These are phyloP conservation scores for Cheilosia pagana DNA, from an alignment of 2,888 invertebrate species.

Conservation along the genomic window DNA sequence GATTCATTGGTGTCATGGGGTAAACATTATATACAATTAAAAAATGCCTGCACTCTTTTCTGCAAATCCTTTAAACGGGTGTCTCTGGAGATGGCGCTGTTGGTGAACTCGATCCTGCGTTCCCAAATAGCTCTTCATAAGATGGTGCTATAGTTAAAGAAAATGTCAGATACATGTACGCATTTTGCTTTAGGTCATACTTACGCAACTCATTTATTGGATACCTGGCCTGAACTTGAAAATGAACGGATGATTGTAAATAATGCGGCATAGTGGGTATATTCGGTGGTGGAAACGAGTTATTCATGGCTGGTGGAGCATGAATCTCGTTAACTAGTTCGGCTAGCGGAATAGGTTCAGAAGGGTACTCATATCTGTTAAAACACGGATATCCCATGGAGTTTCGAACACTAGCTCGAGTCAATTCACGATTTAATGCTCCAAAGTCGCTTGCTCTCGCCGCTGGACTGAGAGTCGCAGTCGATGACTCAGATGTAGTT, in stretches of 20 bases:
- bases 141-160: constrained; percentile 80
- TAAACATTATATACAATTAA: constrained; percentile 28
- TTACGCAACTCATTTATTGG: constrained; percentile 68
- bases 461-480: constrained; percentile 81
- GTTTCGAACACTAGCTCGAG: constrained; percentile 79
- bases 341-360: constrained; percentile 41
- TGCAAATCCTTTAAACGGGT: constrained; percentile 31
- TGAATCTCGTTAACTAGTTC: constrained; percentile 33
- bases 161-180: neutral
- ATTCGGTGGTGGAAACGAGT: constrained; percentile 82
- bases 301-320: constrained; percentile 78
- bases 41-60: constrained; percentile 52
- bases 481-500: constrained; percentile 81
- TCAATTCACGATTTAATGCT: constrained; percentile 79
- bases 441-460: constrained; percentile 79
- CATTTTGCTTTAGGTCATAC: neutral
- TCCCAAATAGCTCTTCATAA: constrained; percentile 83
- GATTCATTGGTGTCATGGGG: constrained; percentile 29
- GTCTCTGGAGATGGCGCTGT: constrained; percentile 62
- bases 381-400: constrained; percentile 76
- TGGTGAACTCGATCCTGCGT: constrained; percentile 75
- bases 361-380: constrained; percentile 17
- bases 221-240: constrained; percentile 68
- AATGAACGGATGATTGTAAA: constrained; percentile 61
- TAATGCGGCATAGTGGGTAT: constrained; percentile 75